phyloP scores from a whole-genome alignment of 1,140 invertebrate species.

The Tenebrio molitor region DNA sequence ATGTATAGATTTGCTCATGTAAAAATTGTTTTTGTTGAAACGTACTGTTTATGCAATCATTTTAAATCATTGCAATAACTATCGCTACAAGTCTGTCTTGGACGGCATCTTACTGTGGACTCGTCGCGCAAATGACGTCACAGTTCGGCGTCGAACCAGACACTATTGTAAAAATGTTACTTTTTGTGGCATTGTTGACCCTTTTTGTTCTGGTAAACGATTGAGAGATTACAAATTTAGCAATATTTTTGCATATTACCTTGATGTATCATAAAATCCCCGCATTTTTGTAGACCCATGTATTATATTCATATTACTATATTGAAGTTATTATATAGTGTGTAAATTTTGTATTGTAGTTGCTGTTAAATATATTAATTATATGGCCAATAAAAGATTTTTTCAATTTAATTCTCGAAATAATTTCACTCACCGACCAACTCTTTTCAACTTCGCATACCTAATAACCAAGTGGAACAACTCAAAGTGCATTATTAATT shows the following conservation, averaged over 20 bases:
- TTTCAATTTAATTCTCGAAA: slow-evolving; percentile 63
- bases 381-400: slow-evolving; percentile 67
- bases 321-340: slow-evolving; percentile 66
- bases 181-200: slow-evolving; percentile 63
- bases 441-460: neutral
- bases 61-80: slow-evolving; percentile 57
- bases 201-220: slow-evolving; percentile 63
- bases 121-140: slow-evolving; percentile 30
- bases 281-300: slow-evolving; percentile 64
- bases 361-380: slow-evolving; percentile 67
- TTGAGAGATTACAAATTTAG: slow-evolving; percentile 65
- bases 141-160: slow-evolving; percentile 30
- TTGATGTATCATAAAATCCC: slow-evolving; percentile 63
- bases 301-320: slow-evolving; percentile 67
- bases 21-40: slow-evolving; percentile 66
- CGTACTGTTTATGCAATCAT: slow-evolving; percentile 58
- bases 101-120: slow-evolving; percentile 39
- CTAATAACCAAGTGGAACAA: too few species aligned
- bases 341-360: slow-evolving; percentile 68
- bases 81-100: slow-evolving; percentile 48
- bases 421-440: slow-evolving; percentile 44
- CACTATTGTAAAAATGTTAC: slow-evolving; percentile 51
- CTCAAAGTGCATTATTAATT: slow-evolving; percentile 21
- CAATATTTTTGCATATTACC: slow-evolving; percentile 67
- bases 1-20: slow-evolving; percentile 67